Base-by-base conservation (phyloP, 2,888 invertebrate genomes). In the Phaedon cochleariae region DNA sequence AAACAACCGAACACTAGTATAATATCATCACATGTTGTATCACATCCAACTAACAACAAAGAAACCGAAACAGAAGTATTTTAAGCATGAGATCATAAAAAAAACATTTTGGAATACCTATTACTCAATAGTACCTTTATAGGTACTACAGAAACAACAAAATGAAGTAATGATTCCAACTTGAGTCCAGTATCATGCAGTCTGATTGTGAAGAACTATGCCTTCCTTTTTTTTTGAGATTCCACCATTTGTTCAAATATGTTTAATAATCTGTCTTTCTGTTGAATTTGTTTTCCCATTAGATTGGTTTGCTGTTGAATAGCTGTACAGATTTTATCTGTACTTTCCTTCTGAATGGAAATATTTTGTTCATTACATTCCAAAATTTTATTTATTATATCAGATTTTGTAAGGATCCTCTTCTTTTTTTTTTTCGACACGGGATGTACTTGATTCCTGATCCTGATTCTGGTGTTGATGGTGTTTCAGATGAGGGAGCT, bases 291-390 rank as follows among this genome's bases (percentile, higher is more conserved):
- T 54, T 54, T 31, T 34, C 12, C n/a, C 31, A 54, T 20, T 20
- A 31, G 17, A 54, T 54, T 54, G 12, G 31, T 54, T 54, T 54
- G 54, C 34, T 54, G 31, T 2, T 34, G 54, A 34, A 29, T 54
- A 54, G 54, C 34, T 34, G 31, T 34, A 54, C 54, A 54, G 1
- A 54, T 29, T 31, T 54, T 54, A 54, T 54, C 20, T 15, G 34
- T 54, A 31, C 15, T 54, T 54, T 29, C 34, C 20, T 54, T n/a
- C 34, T 31, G 54, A 54, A 54, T 34, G 7, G 31, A 17, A 34
- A 54, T 54, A 31, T 34, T 31, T 34, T 34, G 29, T 34, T 26
- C 26, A 26, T 26, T 26, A 6, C 26, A 26, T 6, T 26, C 26
- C 6, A 6, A 5, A 26, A 26, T 26, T n/a, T n/a, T n/a, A n/a